Evolutionary conservation across 2,797 vertebrate species (phyloP), one percentile per base, ranked within the genome.

Genomic region (Echiichthys vipera): DNA sequence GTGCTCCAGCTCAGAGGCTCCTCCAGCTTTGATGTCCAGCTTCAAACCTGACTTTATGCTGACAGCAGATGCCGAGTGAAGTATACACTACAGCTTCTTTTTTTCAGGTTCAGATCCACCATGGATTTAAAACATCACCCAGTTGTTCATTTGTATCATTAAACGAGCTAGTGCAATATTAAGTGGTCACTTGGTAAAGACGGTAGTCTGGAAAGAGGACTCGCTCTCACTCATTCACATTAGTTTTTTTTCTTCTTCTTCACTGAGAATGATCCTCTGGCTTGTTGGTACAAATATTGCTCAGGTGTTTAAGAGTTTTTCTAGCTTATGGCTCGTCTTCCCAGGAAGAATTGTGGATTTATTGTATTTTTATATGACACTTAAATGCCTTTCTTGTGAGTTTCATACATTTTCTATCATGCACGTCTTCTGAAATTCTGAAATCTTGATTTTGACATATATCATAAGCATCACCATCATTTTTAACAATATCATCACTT

Each of bases 31-130:
- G 88, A 92, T 91, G 90, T 91, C 83, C 70, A 83, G 68, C 91
- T 91, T 92, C 86, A 90, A 91, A 89, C 88, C 77, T 83, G 59
- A 77, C 84, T 91, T 93, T 86, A 74, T 88, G 90, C 86, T 89
- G 89, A 92, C 89, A 91, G 88, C 90, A 88, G 89, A 86, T 88
- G 90, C 85, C 36, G 84, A 91, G 81, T 87, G 83, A 91, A 89
- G 80, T 72, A 67, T 49, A 86, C 78, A 67, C 83, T 56, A 64
- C 66, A 13, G 75, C 75, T 76, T 55, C 37, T 55, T 68, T 78
- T 70, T 65, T 81, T 74, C 78, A 87, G 78, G 81, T 82, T 73
- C 70, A 78, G 74, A 89, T 81, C 70, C 69, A 51, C 59, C 18
- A 25, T 40, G 74, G 75, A 53, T 80, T 76, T 71, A 73, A 87